Conservation (phyloP, 2,888 invertebrate species). For the Hemistola chrysoprasaria region DNA sequence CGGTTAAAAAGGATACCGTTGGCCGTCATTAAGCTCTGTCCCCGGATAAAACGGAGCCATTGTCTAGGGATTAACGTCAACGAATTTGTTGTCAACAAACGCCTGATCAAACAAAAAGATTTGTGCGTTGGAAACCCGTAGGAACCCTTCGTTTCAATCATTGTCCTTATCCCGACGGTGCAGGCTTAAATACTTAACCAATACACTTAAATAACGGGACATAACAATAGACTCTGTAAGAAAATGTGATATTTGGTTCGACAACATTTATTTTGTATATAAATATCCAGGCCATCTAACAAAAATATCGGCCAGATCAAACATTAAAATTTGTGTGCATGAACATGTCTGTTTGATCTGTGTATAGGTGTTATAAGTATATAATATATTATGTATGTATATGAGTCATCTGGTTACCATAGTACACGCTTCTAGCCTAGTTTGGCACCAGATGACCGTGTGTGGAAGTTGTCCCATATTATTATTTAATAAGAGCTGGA, state of each 20-base stretch:
- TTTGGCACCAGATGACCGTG: no score
- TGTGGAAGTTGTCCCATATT: no score
- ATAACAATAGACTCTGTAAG: constrained; percentile 35
- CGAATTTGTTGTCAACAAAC: constrained; percentile 79
- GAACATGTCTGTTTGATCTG: no score
- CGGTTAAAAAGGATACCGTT: constrained; percentile 60
- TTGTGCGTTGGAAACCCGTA: constrained; percentile 54
- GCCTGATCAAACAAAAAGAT: constrained; percentile 79
- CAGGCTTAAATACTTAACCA: constrained; percentile 58
- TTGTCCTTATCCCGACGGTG: constrained; percentile 54
- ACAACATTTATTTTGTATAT: neutral
- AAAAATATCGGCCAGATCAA: no score
- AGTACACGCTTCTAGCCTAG: no score
- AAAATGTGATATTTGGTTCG: neutral
- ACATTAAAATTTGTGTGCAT: no score
- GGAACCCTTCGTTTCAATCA: constrained; percentile 61
- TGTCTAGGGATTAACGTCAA: constrained; percentile 80
- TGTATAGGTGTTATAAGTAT: no score
- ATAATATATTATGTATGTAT: no score
- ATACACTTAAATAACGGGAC: constrained; percentile 45
- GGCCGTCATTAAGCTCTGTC: constrained; percentile 54
- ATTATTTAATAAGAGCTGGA: no score
- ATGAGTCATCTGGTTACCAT: no score
- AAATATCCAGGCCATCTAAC: no score
- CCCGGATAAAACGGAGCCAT: constrained; percentile 68